Percentiles rank a stretch among this genome's conserved stretches.
These are phyloP conservation scores for Paralichthys olivaceus DNA, from an alignment of 2,113 vertebrate species.

Conservation along the genomic window DNA sequence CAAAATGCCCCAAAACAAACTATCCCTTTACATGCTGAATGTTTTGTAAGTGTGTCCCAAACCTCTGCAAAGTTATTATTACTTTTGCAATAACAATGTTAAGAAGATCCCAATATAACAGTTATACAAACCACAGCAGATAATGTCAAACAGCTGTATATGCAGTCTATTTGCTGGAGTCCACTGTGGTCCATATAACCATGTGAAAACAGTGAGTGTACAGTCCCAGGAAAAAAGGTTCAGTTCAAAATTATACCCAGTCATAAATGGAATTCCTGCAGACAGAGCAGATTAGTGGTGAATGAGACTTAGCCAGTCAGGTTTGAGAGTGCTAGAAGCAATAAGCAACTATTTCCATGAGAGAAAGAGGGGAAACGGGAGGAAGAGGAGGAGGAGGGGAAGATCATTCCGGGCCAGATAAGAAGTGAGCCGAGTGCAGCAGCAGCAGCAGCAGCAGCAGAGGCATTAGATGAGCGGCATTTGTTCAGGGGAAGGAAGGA, in stretches of 20 bases:
- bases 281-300: constrained; percentile 42
- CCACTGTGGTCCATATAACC: constrained; percentile 10
- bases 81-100: constrained; percentile 1
- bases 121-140: constrained; percentile 25
- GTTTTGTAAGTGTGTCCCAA: background rate
- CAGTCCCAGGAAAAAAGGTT: constrained; percentile 17
- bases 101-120: background rate
- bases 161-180: background rate
- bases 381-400: constrained; percentile 4
- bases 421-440: constrained; percentile 9
- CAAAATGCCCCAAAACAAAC: constrained; percentile 10
- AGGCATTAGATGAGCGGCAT: constrained; percentile 11
- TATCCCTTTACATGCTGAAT: constrained; percentile 4
- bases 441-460: constrained; percentile 38
- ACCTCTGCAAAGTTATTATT: background rate
- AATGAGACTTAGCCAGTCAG: constrained; percentile 23
- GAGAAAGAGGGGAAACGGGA: constrained; percentile 4
- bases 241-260: constrained; percentile 13
- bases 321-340: constrained; percentile 11
- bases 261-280: constrained; percentile 27
- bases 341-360: background rate
- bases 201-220: background rate
- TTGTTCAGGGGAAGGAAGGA: constrained; percentile 33
- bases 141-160: background rate
- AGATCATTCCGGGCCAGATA: constrained; percentile 38